phyloP scores from a whole-genome alignment of 2,888 invertebrate species.

The Rhaphigaster nebulosa region DNA sequence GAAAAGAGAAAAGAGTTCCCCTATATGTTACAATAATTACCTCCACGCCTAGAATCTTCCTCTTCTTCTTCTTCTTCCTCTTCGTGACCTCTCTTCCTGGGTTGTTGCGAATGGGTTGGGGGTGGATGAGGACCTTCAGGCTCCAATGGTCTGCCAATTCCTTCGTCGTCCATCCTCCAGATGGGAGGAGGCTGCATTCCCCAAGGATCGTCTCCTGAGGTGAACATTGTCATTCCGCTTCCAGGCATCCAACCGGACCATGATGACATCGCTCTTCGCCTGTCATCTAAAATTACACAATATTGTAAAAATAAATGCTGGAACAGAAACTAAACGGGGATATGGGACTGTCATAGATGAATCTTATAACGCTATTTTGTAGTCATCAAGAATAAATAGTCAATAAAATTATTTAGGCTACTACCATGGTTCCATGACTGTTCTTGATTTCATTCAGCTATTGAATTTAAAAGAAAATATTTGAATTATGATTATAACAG shows the following conservation, averaged over 20 bases:
- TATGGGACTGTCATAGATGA: too few relatives aligned
- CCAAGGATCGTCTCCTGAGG: slow-evolving; percentile 62
- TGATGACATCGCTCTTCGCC: slow-evolving; percentile 65
- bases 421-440: too few relatives aligned
- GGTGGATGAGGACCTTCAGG: neutral
- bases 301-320: too few relatives aligned
- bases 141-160: neutral
- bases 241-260: slow-evolving; percentile 66
- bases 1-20: neutral
- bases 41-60: slow-evolving; percentile 43
- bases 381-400: too few relatives aligned
- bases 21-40: neutral
- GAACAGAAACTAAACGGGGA: too few relatives aligned
- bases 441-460: too few relatives aligned
- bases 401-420: too few relatives aligned
- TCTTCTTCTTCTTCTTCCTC: slow-evolving; percentile 55
- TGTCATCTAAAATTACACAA: slow-evolving; percentile 50
- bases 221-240: slow-evolving; percentile 66
- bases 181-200: slow-evolving; percentile 52
- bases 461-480: too few relatives aligned
- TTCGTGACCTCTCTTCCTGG: slow-evolving; percentile 56
- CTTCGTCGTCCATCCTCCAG: slow-evolving; percentile 54
- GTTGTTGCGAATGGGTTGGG: neutral
- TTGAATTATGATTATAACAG: too few relatives aligned
- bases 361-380: too few relatives aligned